phyloP scores from a whole-genome alignment of 2,797 vertebrate genomes.

The Leptatherina wallacei region DNA sequence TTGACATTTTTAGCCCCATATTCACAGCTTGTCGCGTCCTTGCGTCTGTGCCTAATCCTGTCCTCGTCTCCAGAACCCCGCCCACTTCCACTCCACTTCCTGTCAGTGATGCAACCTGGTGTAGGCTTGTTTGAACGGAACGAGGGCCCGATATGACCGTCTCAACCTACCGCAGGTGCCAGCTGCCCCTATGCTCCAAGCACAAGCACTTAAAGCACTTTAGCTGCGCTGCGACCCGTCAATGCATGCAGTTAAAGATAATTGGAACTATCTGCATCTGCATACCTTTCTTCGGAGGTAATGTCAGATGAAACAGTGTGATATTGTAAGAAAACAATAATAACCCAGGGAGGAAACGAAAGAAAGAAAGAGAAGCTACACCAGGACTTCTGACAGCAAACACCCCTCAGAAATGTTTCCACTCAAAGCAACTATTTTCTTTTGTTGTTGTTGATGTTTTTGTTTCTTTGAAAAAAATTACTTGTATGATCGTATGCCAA shows the following conservation, averaged over 20 bases:
- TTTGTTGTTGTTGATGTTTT: constrained; percentile 67
- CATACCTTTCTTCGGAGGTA: constrained; percentile 63
- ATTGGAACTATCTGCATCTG: constrained; percentile 71
- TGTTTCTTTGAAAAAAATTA: constrained; percentile 63
- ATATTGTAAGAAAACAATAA: constrained; percentile 68
- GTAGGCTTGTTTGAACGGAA: constrained; percentile 69
- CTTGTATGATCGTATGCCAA: constrained; percentile 75
- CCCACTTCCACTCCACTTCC: constrained; percentile 48
- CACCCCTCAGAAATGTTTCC: constrained; percentile 56
- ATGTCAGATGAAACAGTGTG: constrained; percentile 62
- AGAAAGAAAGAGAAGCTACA: constrained; percentile 56
- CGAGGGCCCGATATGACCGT: constrained; percentile 60
- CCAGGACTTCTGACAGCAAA: constrained; percentile 71
- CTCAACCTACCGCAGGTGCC: constrained; percentile 67
- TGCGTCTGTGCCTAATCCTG: constrained; percentile 53
- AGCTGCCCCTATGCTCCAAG: constrained; percentile 78
- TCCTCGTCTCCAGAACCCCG: constrained; percentile 36
- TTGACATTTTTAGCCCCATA: background rate
- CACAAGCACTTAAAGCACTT: constrained; percentile 89
- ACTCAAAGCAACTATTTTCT: constrained; percentile 74
- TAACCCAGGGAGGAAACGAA: constrained; percentile 40
- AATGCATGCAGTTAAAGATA: constrained; percentile 77
- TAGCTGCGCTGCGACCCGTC: constrained; percentile 74
- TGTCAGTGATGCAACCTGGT: constrained; percentile 70
- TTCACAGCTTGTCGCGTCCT: constrained; percentile 11